Conservation (phyloP, 2,113 vertebrate species). For the Oncorhynchus tshawytscha region DNA sequence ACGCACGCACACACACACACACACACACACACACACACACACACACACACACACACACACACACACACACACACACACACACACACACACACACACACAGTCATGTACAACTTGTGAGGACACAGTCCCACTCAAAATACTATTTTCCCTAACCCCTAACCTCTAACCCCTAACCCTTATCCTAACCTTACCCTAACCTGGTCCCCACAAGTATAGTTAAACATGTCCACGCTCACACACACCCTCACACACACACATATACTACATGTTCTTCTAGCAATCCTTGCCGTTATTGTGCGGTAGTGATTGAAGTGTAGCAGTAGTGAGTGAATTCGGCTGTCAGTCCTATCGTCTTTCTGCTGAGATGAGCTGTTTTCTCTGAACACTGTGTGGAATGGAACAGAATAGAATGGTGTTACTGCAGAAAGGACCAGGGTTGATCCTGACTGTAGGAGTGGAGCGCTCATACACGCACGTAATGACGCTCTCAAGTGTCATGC, state of each 20-base stretch:
- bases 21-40: too few relatives aligned
- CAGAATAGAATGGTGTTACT: background rate
- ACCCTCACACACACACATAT: background rate
- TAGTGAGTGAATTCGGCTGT: background rate
- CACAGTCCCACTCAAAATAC: too few relatives aligned
- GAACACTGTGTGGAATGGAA: background rate
- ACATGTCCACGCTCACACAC: too few relatives aligned
- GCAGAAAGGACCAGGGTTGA: background rate
- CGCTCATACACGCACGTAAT: too few relatives aligned
- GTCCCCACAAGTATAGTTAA: too few relatives aligned
- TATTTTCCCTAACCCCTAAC: background rate
- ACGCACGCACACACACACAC: too few relatives aligned
- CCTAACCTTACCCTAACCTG: too few relatives aligned
- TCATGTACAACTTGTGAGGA: too few relatives aligned
- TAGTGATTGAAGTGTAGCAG: background rate
- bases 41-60: too few relatives aligned
- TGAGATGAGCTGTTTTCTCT: background rate
- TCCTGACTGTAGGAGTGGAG: background rate
- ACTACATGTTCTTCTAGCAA: background rate
- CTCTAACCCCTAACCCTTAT: background rate
- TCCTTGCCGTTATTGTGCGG: background rate
- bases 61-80: too few relatives aligned
- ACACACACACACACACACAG: too few relatives aligned
- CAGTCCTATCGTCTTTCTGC: background rate
- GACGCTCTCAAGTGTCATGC: background rate